Evolutionary conservation across 2,113 vertebrate genomes (phyloP).

Genomic region (Larimichthys polyactis): DNA sequence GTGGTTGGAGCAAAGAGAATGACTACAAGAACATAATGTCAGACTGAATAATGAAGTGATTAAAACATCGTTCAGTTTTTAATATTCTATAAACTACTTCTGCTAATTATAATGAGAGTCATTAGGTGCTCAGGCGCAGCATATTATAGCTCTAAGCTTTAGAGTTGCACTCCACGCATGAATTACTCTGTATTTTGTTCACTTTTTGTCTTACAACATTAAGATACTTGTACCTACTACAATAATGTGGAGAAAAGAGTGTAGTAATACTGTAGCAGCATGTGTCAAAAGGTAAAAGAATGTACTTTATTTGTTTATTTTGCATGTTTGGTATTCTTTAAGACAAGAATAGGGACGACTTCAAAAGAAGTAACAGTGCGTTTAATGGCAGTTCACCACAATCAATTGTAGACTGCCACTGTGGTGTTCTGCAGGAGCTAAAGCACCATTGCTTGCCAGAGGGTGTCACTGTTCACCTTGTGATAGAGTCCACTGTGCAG

Average conservation of each 20-base stretch:
- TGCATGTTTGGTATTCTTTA: neutral
- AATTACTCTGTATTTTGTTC: neutral
- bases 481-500: neutral
- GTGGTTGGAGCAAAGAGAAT: neutral
- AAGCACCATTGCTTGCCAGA: conserved; percentile 36
- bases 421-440: neutral
- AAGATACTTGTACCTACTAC: neutral
- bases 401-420: neutral
- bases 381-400: neutral
- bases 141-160: neutral
- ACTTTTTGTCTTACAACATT: neutral
- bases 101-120: neutral
- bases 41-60: conserved; percentile 1
- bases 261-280: neutral
- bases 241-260: neutral
- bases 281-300: neutral
- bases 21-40: neutral
- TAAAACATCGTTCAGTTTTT: neutral
- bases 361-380: neutral
- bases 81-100: neutral
- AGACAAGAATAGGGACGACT: neutral
- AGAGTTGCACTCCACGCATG: neutral
- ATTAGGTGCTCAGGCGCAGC: neutral
- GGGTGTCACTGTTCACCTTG: conserved; percentile 73
- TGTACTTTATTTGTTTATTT: neutral